A percentile compares a stretch with the other conserved stretches of the same genome.
Evolutionary conservation across 2,113 vertebrate genomes (phyloP).

Genomic region (Coracopsis vasa): DNA sequence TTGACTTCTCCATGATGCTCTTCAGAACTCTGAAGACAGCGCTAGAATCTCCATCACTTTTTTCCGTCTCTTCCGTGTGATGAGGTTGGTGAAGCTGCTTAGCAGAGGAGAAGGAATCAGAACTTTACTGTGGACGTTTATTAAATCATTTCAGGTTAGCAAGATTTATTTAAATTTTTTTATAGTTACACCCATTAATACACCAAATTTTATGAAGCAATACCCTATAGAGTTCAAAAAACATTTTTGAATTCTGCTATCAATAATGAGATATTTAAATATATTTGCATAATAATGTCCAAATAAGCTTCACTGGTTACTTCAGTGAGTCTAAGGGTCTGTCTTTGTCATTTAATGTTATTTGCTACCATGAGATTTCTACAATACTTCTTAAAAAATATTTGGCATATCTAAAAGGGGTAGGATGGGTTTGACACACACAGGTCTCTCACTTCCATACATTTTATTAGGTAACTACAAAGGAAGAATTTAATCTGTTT

Average conservation of each 20-base stretch:
- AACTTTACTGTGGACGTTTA: slow-evolving; percentile 97
- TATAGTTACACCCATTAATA: neutral
- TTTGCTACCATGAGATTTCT: neutral
- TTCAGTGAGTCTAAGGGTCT: neutral
- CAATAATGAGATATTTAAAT: neutral
- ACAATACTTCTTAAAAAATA: neutral
- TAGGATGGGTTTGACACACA: neutral
- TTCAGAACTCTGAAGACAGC: slow-evolving; percentile 96
- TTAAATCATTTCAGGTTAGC: slow-evolving; percentile 98
- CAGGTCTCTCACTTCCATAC: neutral
- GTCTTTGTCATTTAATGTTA: neutral
- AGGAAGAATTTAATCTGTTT: neutral
- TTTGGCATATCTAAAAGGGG: neutral
- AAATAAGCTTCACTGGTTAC: neutral
- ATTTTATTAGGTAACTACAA: neutral
- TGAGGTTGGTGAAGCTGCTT: slow-evolving; percentile 97
- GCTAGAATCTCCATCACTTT: slow-evolving; percentile 99
- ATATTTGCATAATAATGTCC: neutral
- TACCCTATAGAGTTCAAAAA: neutral
- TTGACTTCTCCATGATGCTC: slow-evolving; percentile 76
- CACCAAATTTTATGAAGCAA: neutral
- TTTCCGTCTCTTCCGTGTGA: slow-evolving; percentile 98
- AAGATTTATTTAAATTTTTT: neutral
- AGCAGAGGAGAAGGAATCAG: slow-evolving; percentile 98
- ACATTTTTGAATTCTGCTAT: neutral